Evolutionary conservation across 1,140 invertebrate genomes (phyloP).

Genomic region (Globodera ellingtonae): DNA sequence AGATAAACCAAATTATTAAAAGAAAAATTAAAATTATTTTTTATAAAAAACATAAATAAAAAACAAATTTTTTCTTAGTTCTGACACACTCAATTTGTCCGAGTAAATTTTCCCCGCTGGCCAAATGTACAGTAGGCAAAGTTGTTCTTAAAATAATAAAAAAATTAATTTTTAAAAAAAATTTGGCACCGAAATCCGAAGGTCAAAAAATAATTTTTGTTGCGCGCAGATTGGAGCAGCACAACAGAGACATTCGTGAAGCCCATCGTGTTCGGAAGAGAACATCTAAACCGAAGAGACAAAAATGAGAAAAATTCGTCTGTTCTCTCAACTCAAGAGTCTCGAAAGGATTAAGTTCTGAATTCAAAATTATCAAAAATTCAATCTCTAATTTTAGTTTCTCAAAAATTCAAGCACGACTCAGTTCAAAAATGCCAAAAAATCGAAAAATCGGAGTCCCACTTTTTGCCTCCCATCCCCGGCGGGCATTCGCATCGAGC

Average conservation of each 20-base stretch:
- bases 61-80: background rate
- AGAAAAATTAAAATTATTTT: conserved; percentile 10
- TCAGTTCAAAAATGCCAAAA: no score
- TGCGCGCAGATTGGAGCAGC: conserved; percentile 19
- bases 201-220: background rate
- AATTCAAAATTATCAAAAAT: no score
- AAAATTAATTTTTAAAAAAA: background rate
- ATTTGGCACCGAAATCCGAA: background rate
- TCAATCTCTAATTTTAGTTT: no score
- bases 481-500: conserved; percentile 10
- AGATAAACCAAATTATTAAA: background rate
- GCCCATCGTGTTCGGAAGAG: background rate
- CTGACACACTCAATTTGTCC: conserved; percentile 32
- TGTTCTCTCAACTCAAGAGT: no score
- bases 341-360: no score
- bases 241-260: conserved; percentile 21
- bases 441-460: no score
- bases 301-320: no score
- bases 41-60: no score
- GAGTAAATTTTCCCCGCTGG: conserved; percentile 45
- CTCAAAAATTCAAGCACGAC: no score
- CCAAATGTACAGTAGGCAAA: conserved; percentile 44
- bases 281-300: background rate
- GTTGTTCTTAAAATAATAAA: conserved; percentile 45
- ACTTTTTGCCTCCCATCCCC: conserved; percentile 11